phyloP scores from a whole-genome alignment of 1,140 invertebrate genomes.

The Neodiprion lecontei region DNA sequence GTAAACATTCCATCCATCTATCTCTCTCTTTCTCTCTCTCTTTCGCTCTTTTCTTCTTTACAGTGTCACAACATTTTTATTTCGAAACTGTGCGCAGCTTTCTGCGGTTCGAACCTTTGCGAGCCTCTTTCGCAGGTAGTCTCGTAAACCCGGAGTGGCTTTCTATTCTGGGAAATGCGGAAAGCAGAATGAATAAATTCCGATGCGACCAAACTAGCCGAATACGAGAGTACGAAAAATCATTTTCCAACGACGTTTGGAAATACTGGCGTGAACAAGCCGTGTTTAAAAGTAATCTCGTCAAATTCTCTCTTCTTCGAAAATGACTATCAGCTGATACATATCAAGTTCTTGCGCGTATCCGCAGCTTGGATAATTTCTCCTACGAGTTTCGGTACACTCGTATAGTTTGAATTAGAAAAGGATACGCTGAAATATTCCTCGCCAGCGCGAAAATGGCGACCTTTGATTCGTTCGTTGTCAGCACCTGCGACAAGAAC shows the following conservation, averaged over 20 bases:
- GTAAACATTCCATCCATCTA: no score
- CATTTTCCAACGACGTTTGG: background rate
- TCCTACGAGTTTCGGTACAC: background rate
- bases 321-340: background rate
- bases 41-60: conserved; percentile 9
- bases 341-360: background rate
- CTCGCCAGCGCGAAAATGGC: no score
- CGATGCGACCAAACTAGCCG: background rate
- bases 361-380: background rate
- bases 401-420: no score
- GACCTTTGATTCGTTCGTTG: no score
- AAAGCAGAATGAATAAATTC: background rate
- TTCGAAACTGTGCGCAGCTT: background rate
- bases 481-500: no score
- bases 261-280: background rate
- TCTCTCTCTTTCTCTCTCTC: conserved; percentile 12
- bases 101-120: background rate
- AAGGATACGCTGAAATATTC: no score
- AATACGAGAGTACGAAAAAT: background rate
- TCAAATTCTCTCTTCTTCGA: no score
- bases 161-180: conserved; percentile 7
- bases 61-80: conserved; percentile 23
- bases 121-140: conserved; percentile 25
- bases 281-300: background rate
- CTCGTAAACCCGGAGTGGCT: conserved; percentile 21